Base-by-base conservation (phyloP, 2,113 vertebrate species). In the Melanerpes aurifrons region DNA sequence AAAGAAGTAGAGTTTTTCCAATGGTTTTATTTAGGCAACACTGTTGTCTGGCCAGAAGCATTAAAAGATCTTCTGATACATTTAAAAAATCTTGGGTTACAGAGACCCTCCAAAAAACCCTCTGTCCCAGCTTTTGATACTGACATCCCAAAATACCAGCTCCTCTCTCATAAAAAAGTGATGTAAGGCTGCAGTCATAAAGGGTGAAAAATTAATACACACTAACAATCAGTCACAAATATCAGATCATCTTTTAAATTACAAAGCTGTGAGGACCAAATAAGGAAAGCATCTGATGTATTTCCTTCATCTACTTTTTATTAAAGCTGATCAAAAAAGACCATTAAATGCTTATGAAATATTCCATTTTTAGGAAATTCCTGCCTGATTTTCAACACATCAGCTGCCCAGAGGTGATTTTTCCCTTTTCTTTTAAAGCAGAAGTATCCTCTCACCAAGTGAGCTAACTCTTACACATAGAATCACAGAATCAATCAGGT, bases 291-390 rank as follows among this genome's bases (percentile, higher is more conserved):
- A 0, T 76, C 79, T 93, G 43, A 93, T 71, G 19, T 20, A 67
- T 82, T 95, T 85, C 82, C 57, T 71, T 87, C 56, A 80, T 77
- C 64, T 83, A 56, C 66, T 83, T 91, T 87, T 91, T 73, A 74
- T 73, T 83, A 88, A 81, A 82, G 62, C 43, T 81, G 76, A 86
- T 90, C 83, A 92, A 93, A 88, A 26, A 78, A 54, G 76, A 37
- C 14, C 56, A 84, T 17, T 78, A 69, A 81, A 75, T 21, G 63
- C 24, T 73, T 75, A 59, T 9, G 24, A 86, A 71, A 75, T 22
- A 79, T 3, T 26, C 62, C 5, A 72, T 28, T 92, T 88, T 81
- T 35, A 40, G 70, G 70, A 66, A 87, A 86, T 70, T 59, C 26
- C 53, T 82, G 62, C n/a, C 81, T 78, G 32, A 94, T 78, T 76